These are phyloP conservation scores for Corticium candelabrum DNA, from an alignment of 37 sponge, comb jelly and placozoan genomes.

Conservation along the genomic window DNA sequence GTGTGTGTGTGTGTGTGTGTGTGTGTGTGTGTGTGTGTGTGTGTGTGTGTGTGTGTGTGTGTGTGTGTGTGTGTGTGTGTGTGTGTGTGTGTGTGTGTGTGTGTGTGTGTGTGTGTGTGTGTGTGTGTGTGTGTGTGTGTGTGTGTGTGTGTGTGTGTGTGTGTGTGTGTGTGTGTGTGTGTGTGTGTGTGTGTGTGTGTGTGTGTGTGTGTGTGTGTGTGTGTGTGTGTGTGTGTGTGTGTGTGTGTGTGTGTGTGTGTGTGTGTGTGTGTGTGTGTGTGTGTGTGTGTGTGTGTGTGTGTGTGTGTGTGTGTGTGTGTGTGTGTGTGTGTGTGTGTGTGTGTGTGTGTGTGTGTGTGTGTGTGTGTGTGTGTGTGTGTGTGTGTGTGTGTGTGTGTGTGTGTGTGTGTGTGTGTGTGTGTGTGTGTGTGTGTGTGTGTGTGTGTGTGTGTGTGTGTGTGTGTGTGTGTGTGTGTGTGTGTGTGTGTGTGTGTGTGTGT, in stretches of 20 bases:
- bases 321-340: background rate
- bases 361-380: background rate
- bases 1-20: constrained; percentile 5
- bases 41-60: constrained; percentile 5
- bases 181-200: constrained; percentile 5
- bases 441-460: too few relatives aligned
- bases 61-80: background rate
- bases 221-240: constrained; percentile 5
- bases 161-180: background rate
- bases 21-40: constrained; percentile 5
- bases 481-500: too few relatives aligned
- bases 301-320: background rate
- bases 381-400: background rate
- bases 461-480: too few relatives aligned
- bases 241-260: constrained; percentile 5
- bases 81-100: constrained; percentile 5
- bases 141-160: constrained; percentile 5
- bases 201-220: background rate
- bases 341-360: background rate
- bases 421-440: too few relatives aligned
- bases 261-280: constrained; percentile 5
- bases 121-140: background rate
- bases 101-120: background rate
- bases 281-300: background rate
- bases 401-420: too few relatives aligned